Percentiles rank a stretch among this genome's conserved stretches.
Evolutionary conservation across 2,113 vertebrate species (phyloP).

Genomic region (Mesocricetus auratus): DNA sequence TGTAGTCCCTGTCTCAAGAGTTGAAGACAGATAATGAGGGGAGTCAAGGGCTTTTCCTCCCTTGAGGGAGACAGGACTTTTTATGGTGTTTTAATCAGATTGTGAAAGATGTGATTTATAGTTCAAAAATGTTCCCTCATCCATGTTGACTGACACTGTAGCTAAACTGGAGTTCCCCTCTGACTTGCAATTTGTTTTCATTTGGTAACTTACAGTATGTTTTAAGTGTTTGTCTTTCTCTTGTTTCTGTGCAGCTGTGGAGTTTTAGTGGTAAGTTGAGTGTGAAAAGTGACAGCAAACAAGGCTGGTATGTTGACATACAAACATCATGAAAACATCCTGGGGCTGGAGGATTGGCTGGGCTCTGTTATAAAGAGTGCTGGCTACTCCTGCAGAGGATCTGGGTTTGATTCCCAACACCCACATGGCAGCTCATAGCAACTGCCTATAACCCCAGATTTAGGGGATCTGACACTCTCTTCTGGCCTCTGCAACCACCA

Average conservation of each 20-base stretch:
- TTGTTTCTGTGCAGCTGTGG: background rate
- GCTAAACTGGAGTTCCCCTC: slow-evolving; percentile 16
- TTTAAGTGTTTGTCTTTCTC: background rate
- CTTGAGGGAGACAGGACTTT: background rate
- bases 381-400: background rate
- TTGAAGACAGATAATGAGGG: background rate
- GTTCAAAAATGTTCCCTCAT: slow-evolving; percentile 52
- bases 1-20: slow-evolving; percentile 7
- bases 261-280: background rate
- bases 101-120: slow-evolving; percentile 59
- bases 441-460: background rate
- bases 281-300: background rate
- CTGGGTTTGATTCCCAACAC: background rate
- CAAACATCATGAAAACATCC: background rate
- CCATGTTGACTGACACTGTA: slow-evolving; percentile 31
- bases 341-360: background rate
- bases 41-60: background rate
- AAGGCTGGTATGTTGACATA: background rate
- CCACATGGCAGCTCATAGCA: background rate
- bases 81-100: slow-evolving; percentile 28
- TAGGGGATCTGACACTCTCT: background rate
- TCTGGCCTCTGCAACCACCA: background rate
- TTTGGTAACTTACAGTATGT: slow-evolving; percentile 24
- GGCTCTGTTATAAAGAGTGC: background rate
- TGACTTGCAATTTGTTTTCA: background rate